Evolutionary conservation across 2,797 vertebrate genomes (phyloP).

Genomic region (Cyclura pinguis): DNA sequence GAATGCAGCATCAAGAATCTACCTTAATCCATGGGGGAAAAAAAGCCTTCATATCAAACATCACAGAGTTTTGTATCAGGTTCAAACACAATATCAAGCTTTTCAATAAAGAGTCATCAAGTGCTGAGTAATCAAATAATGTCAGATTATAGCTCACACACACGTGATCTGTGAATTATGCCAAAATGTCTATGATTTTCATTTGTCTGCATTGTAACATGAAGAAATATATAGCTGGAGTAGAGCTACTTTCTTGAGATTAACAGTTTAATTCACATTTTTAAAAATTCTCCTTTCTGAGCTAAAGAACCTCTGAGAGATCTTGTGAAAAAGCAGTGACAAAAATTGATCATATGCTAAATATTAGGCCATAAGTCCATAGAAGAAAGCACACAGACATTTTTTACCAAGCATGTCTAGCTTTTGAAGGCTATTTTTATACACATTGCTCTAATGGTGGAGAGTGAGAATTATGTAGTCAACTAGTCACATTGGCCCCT

Average conservation of each 20-base stretch:
- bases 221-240: constrained; percentile 10
- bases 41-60: neutral
- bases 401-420: neutral
- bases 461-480: too few relatives aligned
- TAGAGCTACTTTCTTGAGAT: neutral
- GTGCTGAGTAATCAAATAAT: neutral
- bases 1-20: neutral
- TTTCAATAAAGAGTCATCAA: neutral
- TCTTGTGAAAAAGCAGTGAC: constrained; percentile 19
- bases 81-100: neutral
- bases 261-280: constrained; percentile 11
- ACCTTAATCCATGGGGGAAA: neutral
- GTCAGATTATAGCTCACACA: neutral
- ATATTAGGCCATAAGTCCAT: constrained; percentile 37
- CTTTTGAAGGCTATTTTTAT: neutral
- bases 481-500: too few relatives aligned
- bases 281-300: constrained; percentile 6
- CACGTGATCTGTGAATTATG: neutral
- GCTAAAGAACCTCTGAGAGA: neutral
- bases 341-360: neutral
- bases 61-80: neutral
- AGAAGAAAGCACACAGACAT: constrained; percentile 16
- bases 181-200: constrained; percentile 5
- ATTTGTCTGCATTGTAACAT: constrained; percentile 37
- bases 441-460: constrained; percentile 11